Evolutionary conservation across 2,888 invertebrate genomes (phyloP), one percentile per base, ranked within the genome.

Genomic region (Microctonus aethiopoides): DNA sequence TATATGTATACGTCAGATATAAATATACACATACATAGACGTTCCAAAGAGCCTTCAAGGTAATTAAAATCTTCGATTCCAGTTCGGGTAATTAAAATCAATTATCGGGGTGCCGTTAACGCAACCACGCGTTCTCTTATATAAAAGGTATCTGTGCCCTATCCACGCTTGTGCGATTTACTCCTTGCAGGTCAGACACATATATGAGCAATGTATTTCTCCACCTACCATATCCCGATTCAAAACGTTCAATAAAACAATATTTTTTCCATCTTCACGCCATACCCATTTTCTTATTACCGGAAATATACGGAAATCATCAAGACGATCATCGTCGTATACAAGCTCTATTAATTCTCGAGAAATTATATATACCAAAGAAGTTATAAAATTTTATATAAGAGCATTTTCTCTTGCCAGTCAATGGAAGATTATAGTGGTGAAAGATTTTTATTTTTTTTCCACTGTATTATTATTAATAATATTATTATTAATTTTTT

Each of bases 51-150:
- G 36, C 41, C 41, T 76, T 73, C 72, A 75, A n/a, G 75, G 77
- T 80, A 79, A 81, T 81, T 79, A 81, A 74, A 74, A 81, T 76
- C 79, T 78, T 76, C 77, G 76, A 76, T 77, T 79, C 69, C 75
- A 70, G 70, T 73, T 74, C 70, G 68, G 76, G 70, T 80, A 81
- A 81, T 81, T 80, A 80, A 79, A 80, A 81, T 77, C 78, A 78
- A 80, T 81, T 80, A 79, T 75, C 67, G 74, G 72, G 70, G 26
- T 67, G 72, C 75, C 74, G 60, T 54, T 67, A 41, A 16, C 1
- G 16, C 20, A n/a, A 46, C 29, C 56, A 61, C 51, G 29, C 66
- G 66, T 34, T 54, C 51, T 36, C 20, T 46, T 16, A 46, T 46
- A 46, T 36, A 52, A 36, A 51, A 29, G 57, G 32, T 56, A 56